Conservation (phyloP, 1,140 invertebrate species). For the Eulimnadia texana region DNA sequence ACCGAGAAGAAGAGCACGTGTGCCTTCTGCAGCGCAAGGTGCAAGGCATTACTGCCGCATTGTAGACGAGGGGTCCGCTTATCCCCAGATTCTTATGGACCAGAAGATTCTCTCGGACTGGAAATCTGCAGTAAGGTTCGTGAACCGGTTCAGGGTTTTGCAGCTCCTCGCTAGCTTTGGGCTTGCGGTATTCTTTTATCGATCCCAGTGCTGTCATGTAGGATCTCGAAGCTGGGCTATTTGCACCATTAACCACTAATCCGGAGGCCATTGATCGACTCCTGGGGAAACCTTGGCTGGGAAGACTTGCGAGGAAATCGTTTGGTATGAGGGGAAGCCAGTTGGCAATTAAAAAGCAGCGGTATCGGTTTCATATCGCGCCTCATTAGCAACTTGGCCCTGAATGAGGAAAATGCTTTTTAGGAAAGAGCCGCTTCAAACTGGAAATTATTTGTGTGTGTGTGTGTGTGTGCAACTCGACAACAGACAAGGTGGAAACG, state of each 20-base stretch:
- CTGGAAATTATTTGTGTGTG: not conserved
- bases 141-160: too few species aligned
- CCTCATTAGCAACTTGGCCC: too few species aligned
- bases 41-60: not conserved
- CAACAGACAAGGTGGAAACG: not conserved
- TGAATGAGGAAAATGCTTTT: too few species aligned
- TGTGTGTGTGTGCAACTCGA: not conserved
- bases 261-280: not conserved
- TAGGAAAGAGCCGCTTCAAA: not conserved
- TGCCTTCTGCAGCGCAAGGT: not conserved
- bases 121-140: too few species aligned
- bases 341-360: too few species aligned
- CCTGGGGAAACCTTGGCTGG: not conserved
- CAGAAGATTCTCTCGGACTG: too few species aligned
- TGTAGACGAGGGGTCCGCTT: too few species aligned
- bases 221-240: not conserved
- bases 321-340: not conserved
- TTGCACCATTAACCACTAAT: not conserved
- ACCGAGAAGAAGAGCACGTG: not conserved
- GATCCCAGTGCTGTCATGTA: not conserved
- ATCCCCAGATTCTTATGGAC: too few species aligned
- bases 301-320: not conserved
- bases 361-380: too few species aligned
- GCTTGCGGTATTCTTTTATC: not conserved
- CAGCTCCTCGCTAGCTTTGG: not conserved